These are phyloP conservation scores for Ceratosolen fusciceps DNA, from an alignment of 1,140 invertebrate genomes.

Conservation along the genomic window DNA sequence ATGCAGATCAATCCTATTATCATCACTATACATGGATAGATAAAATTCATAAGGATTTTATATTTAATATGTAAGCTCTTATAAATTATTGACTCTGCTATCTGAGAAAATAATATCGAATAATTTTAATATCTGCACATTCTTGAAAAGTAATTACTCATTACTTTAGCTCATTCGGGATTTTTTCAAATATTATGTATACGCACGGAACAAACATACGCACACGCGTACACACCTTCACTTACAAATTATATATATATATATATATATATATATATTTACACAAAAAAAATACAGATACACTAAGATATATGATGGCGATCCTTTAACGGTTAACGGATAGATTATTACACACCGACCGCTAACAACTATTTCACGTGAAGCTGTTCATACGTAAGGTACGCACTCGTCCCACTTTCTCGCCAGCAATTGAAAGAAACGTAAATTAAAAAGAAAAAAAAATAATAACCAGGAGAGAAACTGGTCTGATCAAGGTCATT, in stretches of 20 bases:
- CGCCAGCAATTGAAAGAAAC: background rate
- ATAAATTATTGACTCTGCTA: conserved; percentile 9
- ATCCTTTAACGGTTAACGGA: conserved; percentile 43
- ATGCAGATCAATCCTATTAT: conserved; percentile 28
- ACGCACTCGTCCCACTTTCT: conserved; percentile 39
- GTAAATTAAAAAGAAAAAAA: conserved; percentile 27
- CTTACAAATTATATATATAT: no score
- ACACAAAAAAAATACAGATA: background rate
- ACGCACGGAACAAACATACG: no score
- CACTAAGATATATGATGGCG: background rate
- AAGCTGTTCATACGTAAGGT: conserved; percentile 21
- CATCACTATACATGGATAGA: conserved; percentile 3
- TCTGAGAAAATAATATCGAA: background rate
- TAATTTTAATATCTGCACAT: background rate
- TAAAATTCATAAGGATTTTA: background rate
- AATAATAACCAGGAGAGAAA: conserved; percentile 34
- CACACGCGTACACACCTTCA: no score
- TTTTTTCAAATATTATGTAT: background rate
- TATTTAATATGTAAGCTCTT: background rate
- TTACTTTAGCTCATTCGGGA: background rate
- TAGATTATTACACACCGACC: background rate
- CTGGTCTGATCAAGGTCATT: conserved; percentile 43
- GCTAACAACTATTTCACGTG: background rate
- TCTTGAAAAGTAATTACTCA: background rate
- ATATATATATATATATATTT: no score